Evolutionary conservation across 2,888 invertebrate genomes (phyloP), one percentile per base, ranked within the genome.

Genomic region (Periphyllus acericola): DNA sequence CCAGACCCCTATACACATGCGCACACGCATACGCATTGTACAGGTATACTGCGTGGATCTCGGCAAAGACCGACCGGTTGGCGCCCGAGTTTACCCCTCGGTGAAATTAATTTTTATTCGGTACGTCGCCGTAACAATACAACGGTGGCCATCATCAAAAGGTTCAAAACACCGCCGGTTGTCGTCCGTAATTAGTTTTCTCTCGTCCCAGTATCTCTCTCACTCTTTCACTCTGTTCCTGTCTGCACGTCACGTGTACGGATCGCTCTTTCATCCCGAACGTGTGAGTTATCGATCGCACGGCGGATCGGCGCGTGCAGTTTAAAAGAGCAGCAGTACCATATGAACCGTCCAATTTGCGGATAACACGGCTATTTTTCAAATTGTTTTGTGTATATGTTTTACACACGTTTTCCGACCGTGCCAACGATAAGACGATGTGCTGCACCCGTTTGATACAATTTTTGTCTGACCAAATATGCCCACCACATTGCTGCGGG

Each of bases 71-170:
- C 86, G 87, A 87, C 87, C 74, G 74, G 87, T 80, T 52, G 87
- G 87, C 87, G 87, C 87, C 84, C 84, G 76, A 68, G 5, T 78
- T 68, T 46, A 46, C 46, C 76, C 78, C 76, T 76, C 76, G 46
- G 11, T 9, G 52, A 78, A 85, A 85, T 85, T 85, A 85, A 84
- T 84, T 85, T 85, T 71, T 85, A 78, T 52, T 68, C 84, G 46
- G 66, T n/a, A 5, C 14, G 21, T 32, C 29, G 36, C 74, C 52
- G 83, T 75, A 80, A 60, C 55, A 80, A 60, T 79, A 32, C 8
- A 52, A 14, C 78, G 84, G 32, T 34, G 78, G 76, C 46, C 76
- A n/a, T 52, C 46, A 81, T 80, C 80, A 87, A 76, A 78, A 86
- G 52, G 78, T 71, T 36, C 85, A 29, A 72, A 60, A 76, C 68